phyloP scores from a whole-genome alignment of 2,797 vertebrate species.

The Ispidina lecontei region DNA sequence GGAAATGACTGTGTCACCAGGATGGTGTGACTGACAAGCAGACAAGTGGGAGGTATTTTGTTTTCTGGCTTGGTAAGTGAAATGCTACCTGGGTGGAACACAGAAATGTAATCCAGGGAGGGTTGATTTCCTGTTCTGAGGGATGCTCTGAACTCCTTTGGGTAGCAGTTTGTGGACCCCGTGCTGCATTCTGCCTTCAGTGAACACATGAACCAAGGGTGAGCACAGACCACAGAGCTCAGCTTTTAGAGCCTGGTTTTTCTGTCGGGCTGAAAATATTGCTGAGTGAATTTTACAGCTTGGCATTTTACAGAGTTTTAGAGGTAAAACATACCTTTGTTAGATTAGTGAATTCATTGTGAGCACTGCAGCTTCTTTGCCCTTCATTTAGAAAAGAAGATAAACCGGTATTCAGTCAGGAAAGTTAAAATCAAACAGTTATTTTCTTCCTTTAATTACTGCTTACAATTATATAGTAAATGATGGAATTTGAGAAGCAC shows the following conservation, averaged over 20 bases:
- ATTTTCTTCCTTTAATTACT: slow-evolving; percentile 3
- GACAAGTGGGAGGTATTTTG: not conserved
- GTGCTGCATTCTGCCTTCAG: not conserved
- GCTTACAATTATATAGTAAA: not conserved
- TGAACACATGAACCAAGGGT: not conserved
- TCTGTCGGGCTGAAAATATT: not conserved
- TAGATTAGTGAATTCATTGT: not conserved
- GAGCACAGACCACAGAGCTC: not conserved
- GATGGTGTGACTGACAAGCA: not conserved
- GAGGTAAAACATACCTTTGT: not conserved
- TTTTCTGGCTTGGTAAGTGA: not conserved
- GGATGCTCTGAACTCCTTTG: not conserved
- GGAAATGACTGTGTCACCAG: not conserved
- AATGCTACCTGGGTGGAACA: not conserved
- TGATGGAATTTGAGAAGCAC: not conserved
- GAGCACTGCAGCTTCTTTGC: not conserved
- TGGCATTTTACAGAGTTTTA: not conserved
- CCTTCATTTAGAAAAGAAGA: not conserved
- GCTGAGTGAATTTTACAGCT: not conserved
- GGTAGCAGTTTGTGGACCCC: not conserved
- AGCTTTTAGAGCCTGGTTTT: slow-evolving; percentile 13
- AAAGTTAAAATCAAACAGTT: slow-evolving; percentile 21
- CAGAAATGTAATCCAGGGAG: not conserved
- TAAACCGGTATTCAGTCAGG: not conserved
- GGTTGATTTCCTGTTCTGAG: not conserved